These are phyloP conservation scores for Otus sunia DNA, from an alignment of 2,113 vertebrate genomes.

Conservation along the genomic window DNA sequence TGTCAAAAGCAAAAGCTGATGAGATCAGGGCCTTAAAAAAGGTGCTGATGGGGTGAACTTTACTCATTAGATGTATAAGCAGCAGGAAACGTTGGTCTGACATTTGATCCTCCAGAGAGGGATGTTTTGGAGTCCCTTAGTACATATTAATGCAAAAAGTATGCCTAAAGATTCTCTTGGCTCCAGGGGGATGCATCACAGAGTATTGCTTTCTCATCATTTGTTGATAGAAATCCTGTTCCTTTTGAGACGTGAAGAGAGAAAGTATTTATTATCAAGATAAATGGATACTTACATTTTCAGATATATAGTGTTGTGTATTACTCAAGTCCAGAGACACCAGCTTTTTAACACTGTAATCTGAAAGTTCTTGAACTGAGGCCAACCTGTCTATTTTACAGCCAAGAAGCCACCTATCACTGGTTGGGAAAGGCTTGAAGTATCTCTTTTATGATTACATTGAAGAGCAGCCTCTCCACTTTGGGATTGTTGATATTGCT, in stretches of 20 bases:
- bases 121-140: slow-evolving; percentile 55
- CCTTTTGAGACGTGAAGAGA: slow-evolving; percentile 42
- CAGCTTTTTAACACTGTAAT: slow-evolving; percentile 23
- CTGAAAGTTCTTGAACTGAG: slow-evolving; percentile 47
- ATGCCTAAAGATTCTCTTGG: slow-evolving; percentile 20
- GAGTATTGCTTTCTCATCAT: slow-evolving; percentile 64
- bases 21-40: slow-evolving; percentile 37
- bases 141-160: slow-evolving; percentile 54
- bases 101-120: slow-evolving; percentile 57
- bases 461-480: neutral
- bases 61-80: slow-evolving; percentile 53
- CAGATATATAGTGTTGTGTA: slow-evolving; percentile 38
- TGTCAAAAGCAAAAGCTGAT: slow-evolving; percentile 7
- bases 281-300: slow-evolving; percentile 51
- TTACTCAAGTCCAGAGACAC: slow-evolving; percentile 34
- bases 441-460: neutral
- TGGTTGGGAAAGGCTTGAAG: neutral
- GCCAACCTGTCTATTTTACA: slow-evolving; percentile 20
- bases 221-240: slow-evolving; percentile 65
- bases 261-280: slow-evolving; percentile 65
- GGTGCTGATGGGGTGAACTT: slow-evolving; percentile 58
- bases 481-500: neutral
- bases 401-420: neutral
- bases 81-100: slow-evolving; percentile 42
- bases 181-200: neutral